Evolutionary conservation across 1,140 invertebrate species (phyloP).

Genomic region (Drosophila kanapiae): DNA sequence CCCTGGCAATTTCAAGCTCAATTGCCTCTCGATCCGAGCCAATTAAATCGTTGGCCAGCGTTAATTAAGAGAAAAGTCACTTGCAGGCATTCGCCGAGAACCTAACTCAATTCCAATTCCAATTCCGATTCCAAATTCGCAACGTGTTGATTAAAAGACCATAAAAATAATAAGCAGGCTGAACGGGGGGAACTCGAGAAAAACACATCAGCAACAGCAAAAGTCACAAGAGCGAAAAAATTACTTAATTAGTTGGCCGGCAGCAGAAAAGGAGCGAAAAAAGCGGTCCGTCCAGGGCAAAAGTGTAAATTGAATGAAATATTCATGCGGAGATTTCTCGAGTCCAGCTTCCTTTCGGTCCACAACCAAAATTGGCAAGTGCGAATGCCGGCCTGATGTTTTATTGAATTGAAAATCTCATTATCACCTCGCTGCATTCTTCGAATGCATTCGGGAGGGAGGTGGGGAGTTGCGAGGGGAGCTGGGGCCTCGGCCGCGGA

Average conservation of each 20-base stretch:
- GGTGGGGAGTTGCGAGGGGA: neutral
- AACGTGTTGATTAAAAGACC: conserved; percentile 73
- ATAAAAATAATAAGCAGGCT: conserved; percentile 56
- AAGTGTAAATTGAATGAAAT: conserved; percentile 84
- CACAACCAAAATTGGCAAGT: conserved; percentile 69
- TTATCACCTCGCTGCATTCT: conserved; percentile 81
- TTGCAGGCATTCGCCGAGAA: conserved; percentile 39
- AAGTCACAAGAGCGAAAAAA: conserved; percentile 58
- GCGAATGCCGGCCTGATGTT: conserved; percentile 62
- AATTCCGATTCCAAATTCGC: conserved; percentile 46
- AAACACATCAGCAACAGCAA: conserved; percentile 54
- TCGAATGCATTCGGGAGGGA: conserved; percentile 67
- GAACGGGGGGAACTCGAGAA: conserved; percentile 29
- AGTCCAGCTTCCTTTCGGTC: conserved; percentile 10
- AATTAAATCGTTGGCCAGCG: conserved; percentile 67
- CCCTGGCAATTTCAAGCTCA: conserved; percentile 57
- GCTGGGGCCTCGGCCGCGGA: conserved; percentile 22
- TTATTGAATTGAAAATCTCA: conserved; percentile 82
- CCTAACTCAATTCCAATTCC: conserved; percentile 24
- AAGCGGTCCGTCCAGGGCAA: conserved; percentile 27
- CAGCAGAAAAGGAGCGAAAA: conserved; percentile 17
- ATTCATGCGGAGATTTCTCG: conserved; percentile 77
- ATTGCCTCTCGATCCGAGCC: conserved; percentile 38
- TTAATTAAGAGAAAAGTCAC: conserved; percentile 74
- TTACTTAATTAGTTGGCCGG: conserved; percentile 75